Base-by-base conservation (phyloP, 2,888 invertebrate genomes). In the Drosophila merina region DNA sequence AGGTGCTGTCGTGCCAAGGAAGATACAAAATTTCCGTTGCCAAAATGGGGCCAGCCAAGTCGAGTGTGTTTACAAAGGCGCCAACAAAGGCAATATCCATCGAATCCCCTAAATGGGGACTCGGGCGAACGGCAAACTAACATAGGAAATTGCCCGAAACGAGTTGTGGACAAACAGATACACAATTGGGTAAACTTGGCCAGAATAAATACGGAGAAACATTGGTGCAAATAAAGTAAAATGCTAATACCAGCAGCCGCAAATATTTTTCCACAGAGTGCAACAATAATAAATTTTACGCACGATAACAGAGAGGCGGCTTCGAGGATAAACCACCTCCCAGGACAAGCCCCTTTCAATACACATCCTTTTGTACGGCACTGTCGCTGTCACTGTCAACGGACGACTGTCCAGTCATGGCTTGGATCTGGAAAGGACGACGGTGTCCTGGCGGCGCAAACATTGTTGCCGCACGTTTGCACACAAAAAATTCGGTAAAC, bases 261-360 rank as follows among this genome's bases (percentile, higher is more conserved):
- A 79, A 77, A 79, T 77, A 83, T 82, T 80, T 74, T 72, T 47
- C 59, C 52, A 69, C 67, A 68, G 64, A 79, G 73, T 74, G 78
- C 67, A 78, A 74, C 66, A 64, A 75, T 57, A 79, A 82, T 81
- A 82, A 76, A 81, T 81, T 77, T 57, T 52, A 60, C 36, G 55
- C 69, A 71, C 60, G 68, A 60, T 38, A 71, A 67, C 54, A 66
- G 48, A 30, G 66, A 57, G 56, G 62, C 50, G 31, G 57, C 57
- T 49, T 31, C 47, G 30, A 57, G 38, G 59, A 8, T 49, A 57
- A 76, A 69, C 72, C 12, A 57, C 40, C 49, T 20, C 12, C 6
- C 36, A 9, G n/a, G n/a, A 9, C 42, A 31, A 44, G 7, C 36
- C 25, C 42, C 30, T 14, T 14, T 25, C 9, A 8, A 31, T 56